phyloP scores from a whole-genome alignment of 2,888 invertebrate species.

The Ceraclea dissimilis region DNA sequence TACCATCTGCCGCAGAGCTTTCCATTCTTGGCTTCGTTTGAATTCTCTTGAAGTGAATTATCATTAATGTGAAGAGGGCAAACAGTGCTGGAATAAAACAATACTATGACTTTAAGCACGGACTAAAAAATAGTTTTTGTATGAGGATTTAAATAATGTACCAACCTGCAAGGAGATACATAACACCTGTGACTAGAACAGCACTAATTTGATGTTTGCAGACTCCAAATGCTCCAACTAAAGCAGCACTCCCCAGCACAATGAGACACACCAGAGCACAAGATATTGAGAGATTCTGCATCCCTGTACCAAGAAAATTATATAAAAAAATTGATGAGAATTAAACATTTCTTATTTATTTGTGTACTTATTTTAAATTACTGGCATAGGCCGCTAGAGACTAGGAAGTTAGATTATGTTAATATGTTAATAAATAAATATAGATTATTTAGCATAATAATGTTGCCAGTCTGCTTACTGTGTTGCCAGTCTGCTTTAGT shows the following conservation, averaged over 20 bases:
- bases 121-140: too few relatives aligned
- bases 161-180: conserved; percentile 86
- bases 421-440: too few relatives aligned
- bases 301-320: conserved; percentile 50
- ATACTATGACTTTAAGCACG: background rate
- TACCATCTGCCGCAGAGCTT: conserved; percentile 54
- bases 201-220: conserved; percentile 89
- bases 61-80: conserved; percentile 83
- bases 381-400: too few relatives aligned
- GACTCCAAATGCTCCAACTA: conserved; percentile 84
- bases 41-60: conserved; percentile 84
- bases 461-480: conserved; percentile 39
- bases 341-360: too few relatives aligned
- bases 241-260: conserved; percentile 76
- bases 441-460: too few relatives aligned
- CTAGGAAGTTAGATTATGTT: too few relatives aligned
- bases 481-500: conserved; percentile 74
- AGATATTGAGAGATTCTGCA: conserved; percentile 93
- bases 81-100: conserved; percentile 61
- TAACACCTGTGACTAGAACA: conserved; percentile 87
- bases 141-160: too few relatives aligned
- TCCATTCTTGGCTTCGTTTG: conserved; percentile 58
- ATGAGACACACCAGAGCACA: conserved; percentile 89
- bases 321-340: too few relatives aligned
- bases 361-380: too few relatives aligned